Percentiles rank a stretch among this genome's conserved stretches.
Conservation (phyloP, 2,113 vertebrate genomes). For the Zosterops pallidus region DNA sequence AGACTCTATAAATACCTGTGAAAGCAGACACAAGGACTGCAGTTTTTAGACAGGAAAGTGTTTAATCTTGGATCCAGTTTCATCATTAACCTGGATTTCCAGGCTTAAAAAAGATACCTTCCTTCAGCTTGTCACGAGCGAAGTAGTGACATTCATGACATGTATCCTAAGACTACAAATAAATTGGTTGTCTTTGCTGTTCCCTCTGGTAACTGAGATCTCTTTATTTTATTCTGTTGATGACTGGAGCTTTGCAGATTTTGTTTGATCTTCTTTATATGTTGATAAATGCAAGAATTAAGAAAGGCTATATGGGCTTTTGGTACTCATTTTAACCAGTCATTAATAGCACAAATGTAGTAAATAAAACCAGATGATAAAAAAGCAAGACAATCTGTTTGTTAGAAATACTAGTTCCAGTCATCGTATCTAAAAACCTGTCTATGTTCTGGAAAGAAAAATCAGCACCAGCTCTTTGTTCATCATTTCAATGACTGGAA, state of each 20-base stretch:
- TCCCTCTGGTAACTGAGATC: constrained; percentile 23
- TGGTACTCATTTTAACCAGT: constrained; percentile 10
- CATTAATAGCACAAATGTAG: not conserved
- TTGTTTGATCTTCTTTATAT: constrained; percentile 31
- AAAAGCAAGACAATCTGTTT: not conserved
- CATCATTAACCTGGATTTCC: constrained; percentile 52
- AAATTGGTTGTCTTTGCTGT: constrained; percentile 18
- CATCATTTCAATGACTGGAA: not conserved
- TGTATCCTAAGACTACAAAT: constrained; percentile 47
- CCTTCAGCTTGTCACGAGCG: constrained; percentile 14
- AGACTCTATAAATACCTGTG: not conserved
- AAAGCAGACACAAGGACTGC: not conserved
- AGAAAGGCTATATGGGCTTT: not conserved
- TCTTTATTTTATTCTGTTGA: constrained; percentile 11
- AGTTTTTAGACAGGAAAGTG: not conserved
- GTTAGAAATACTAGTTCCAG: not conserved
- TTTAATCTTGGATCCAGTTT: constrained; percentile 50
- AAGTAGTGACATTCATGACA: constrained; percentile 20
- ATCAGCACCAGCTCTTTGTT: not conserved
- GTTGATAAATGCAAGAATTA: constrained; percentile 33
- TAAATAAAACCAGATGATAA: constrained; percentile 8
- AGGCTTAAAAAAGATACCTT: constrained; percentile 10
- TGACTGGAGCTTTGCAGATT: constrained; percentile 12
- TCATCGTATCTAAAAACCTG: not conserved
- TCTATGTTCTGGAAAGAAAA: not conserved